phyloP scores from a whole-genome alignment of 2,888 invertebrate genomes.

The Polietes domitor region DNA sequence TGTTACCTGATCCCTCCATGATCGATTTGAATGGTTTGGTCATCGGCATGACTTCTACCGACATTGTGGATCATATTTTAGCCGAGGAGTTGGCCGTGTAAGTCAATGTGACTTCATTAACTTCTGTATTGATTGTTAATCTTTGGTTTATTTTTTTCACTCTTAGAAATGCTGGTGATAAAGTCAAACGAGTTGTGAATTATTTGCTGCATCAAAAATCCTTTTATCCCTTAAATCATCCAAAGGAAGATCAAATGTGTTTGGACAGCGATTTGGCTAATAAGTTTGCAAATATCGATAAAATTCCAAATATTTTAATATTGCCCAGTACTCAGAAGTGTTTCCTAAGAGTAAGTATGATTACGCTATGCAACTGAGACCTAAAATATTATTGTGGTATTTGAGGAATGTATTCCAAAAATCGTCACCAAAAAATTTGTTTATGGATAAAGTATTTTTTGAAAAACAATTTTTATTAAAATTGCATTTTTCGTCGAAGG shows the following conservation, averaged over 20 bases:
- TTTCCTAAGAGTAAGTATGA: slow-evolving; percentile 87
- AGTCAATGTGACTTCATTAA: slow-evolving; percentile 73
- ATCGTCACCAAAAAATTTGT: too few species aligned
- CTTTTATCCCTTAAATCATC: slow-evolving; percentile 92
- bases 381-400: too few species aligned
- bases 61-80: slow-evolving; percentile 91
- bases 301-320: slow-evolving; percentile 90
- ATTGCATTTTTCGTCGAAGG: too few species aligned
- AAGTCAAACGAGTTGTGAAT: slow-evolving; percentile 87
- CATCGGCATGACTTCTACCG: slow-evolving; percentile 91
- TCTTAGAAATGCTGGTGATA: slow-evolving; percentile 83
- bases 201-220: slow-evolving; percentile 90
- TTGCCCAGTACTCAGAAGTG: slow-evolving; percentile 92
- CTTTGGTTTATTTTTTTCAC: slow-evolving; percentile 12
- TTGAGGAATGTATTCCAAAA: too few species aligned
- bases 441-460: too few species aligned
- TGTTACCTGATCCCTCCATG: slow-evolving; percentile 91
- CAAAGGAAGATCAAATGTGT: slow-evolving; percentile 83
- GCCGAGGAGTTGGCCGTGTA: slow-evolving; percentile 89
- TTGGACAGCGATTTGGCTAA: slow-evolving; percentile 88
- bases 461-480: too few species aligned
- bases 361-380: too few species aligned
- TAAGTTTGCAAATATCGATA: slow-evolving; percentile 86
- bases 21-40: slow-evolving; percentile 89
- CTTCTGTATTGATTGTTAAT: not conserved